A percentile compares a stretch with the other conserved stretches of the same genome.
These are phyloP conservation scores for Drosophila formosana DNA, from an alignment of 2,888 invertebrate species.

Conservation along the genomic window DNA sequence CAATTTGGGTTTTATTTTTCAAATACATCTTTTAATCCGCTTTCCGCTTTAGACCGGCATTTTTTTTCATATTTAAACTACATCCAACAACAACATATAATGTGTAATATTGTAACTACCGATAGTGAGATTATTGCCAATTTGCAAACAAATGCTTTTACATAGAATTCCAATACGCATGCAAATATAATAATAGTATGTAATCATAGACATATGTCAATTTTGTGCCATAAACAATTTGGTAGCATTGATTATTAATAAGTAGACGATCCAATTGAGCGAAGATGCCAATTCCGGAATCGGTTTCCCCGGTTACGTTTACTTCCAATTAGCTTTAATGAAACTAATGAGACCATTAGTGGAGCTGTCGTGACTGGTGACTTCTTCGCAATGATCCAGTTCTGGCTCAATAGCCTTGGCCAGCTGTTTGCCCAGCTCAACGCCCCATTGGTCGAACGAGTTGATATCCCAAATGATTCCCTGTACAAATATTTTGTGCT, in stretches of 20 bases:
- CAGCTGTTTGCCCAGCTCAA: slow-evolving; percentile 98
- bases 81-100: slow-evolving; percentile 69
- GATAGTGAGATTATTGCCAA: slow-evolving; percentile 57
- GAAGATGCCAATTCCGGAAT: slow-evolving; percentile 12
- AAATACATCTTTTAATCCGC: slow-evolving; percentile 66
- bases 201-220: slow-evolving; percentile 33
- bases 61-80: slow-evolving; percentile 59
- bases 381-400: slow-evolving; percentile 88
- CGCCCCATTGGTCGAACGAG: slow-evolving; percentile 99
- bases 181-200: slow-evolving; percentile 49
- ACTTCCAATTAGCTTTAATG: slow-evolving; percentile 89
- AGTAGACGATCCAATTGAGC: slow-evolving; percentile 26
- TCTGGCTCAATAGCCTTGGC: slow-evolving; percentile 99
- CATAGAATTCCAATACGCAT: slow-evolving; percentile 53
- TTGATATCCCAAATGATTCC: slow-evolving; percentile 99
- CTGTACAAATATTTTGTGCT: slow-evolving; percentile 99
- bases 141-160: slow-evolving; percentile 48
- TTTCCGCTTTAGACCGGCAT: slow-evolving; percentile 13
- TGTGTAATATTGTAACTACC: slow-evolving; percentile 52
- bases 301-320: slow-evolving; percentile 27
- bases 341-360: slow-evolving; percentile 99
- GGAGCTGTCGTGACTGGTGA: slow-evolving; percentile 94
- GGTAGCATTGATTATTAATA: slow-evolving; percentile 38
- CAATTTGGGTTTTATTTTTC: slow-evolving; percentile 40
- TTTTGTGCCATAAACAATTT: slow-evolving; percentile 53